Evolutionary conservation across 2,888 invertebrate genomes (phyloP).

Genomic region (Acanthosepion pharaonis): DNA sequence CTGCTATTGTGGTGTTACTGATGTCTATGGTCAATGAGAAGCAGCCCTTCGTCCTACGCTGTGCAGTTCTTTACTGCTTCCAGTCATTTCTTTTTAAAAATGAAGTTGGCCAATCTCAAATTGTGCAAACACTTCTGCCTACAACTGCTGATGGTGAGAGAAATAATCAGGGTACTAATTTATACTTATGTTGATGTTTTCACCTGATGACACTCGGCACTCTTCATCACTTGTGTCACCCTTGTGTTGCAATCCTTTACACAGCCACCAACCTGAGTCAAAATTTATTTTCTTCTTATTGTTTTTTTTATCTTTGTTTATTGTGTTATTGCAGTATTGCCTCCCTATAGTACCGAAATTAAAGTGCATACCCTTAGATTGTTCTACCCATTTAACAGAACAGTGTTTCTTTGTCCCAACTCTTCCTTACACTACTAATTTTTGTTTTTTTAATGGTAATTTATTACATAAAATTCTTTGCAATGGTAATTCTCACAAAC

Average conservation of each 20-base stretch:
- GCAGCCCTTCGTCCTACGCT: constrained; percentile 90
- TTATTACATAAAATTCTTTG: too few species aligned
- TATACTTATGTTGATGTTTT: neutral
- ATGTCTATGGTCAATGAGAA: constrained; percentile 99
- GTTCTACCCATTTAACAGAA: neutral
- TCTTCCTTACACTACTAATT: too few species aligned
- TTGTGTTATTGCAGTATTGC: neutral
- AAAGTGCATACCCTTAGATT: neutral
- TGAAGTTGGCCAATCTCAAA: constrained; percentile 87
- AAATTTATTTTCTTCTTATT: neutral
- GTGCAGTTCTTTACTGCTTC: constrained; percentile 97
- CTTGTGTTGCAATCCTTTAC: neutral
- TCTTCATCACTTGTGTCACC: neutral
- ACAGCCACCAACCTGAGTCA: neutral
- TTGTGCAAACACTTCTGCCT: constrained; percentile 93
- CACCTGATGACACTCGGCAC: neutral
- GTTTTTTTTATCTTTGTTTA: neutral
- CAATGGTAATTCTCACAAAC: too few species aligned
- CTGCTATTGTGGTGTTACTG: constrained; percentile 92
- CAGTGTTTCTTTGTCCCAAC: too few species aligned
- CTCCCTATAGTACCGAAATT: neutral
- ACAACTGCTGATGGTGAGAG: constrained; percentile 83
- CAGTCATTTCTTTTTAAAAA: constrained; percentile 96
- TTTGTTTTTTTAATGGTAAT: too few species aligned
- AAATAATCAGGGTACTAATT: constrained; percentile 2